Percentiles rank a stretch among this genome's conserved stretches.
Evolutionary conservation across 2,797 vertebrate species (phyloP).

Genomic region (Neosalanx taihuensis): DNA sequence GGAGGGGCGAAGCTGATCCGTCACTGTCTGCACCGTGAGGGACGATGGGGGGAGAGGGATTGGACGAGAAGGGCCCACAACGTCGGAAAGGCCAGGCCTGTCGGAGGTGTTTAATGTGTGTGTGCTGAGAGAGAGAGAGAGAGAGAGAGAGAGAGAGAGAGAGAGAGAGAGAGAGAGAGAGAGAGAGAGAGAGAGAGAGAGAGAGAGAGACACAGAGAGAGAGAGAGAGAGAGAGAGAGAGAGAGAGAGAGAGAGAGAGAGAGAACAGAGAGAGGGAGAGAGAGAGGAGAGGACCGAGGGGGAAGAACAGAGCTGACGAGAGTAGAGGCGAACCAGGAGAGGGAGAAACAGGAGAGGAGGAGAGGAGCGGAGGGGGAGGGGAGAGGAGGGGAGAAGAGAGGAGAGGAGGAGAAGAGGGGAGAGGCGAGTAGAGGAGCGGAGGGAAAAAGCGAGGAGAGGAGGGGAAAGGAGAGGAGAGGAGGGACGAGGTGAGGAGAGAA

Average conservation of each 20-base stretch:
- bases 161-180: too few species aligned
- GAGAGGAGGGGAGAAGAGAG: background rate
- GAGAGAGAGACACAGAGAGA: background rate
- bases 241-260: too few species aligned
- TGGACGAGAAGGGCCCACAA: too few species aligned
- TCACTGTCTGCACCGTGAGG: background rate
- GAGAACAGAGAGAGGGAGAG: background rate
- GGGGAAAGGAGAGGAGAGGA: constrained; percentile 39
- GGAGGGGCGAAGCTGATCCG: background rate
- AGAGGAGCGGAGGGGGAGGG: background rate
- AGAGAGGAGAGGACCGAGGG: background rate
- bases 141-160: too few species aligned
- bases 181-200: background rate
- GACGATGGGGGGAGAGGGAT: too few species aligned
- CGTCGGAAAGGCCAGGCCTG: background rate
- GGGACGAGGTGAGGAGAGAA: constrained; percentile 46
- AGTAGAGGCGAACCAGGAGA: background rate
- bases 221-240: background rate
- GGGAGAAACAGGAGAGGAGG: background rate
- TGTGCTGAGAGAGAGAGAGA: too few species aligned
- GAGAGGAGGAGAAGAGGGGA: too few species aligned
- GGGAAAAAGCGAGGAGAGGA: too few species aligned
- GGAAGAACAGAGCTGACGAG: background rate
- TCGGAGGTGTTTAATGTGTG: background rate
- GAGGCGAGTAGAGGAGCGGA: too few species aligned